Conservation (phyloP, 35 echinoderm and acorn worm species). For the Lytechinus variegatus region DNA sequence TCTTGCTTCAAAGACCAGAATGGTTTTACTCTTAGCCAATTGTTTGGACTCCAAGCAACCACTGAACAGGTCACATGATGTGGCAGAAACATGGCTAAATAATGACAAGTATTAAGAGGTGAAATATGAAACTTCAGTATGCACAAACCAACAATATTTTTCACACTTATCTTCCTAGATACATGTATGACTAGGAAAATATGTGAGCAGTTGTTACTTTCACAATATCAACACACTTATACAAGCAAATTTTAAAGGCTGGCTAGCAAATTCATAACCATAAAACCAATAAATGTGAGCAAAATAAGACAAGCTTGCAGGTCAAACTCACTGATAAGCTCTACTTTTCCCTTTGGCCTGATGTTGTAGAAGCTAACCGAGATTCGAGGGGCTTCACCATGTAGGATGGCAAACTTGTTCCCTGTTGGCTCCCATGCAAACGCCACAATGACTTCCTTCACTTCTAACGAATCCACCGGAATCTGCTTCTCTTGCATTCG, state of each 20-base stretch:
- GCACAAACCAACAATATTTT: too few relatives aligned
- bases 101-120: too few relatives aligned
- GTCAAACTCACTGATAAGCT: conserved; percentile 85
- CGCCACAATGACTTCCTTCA: conserved; percentile 87
- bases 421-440: conserved; percentile 98
- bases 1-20: conserved; percentile 34
- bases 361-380: conserved; percentile 97
- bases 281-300: too few relatives aligned
- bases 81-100: conserved; percentile 40
- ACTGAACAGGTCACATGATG: conserved; percentile 43
- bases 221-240: too few relatives aligned
- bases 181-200: too few relatives aligned
- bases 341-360: conserved; percentile 88
- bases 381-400: conserved; percentile 88
- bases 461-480: conserved; percentile 86
- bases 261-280: too few relatives aligned
- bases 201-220: too few relatives aligned
- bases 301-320: too few relatives aligned
- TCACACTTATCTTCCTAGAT: too few relatives aligned
- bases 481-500: conserved; percentile 95
- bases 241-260: too few relatives aligned
- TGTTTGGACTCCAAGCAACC: conserved; percentile 48
- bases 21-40: conserved; percentile 25
- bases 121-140: too few relatives aligned
- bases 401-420: conserved; percentile 83